Evolutionary conservation across 2,797 vertebrate genomes (phyloP).

Genomic region (Meda fulgida): DNA sequence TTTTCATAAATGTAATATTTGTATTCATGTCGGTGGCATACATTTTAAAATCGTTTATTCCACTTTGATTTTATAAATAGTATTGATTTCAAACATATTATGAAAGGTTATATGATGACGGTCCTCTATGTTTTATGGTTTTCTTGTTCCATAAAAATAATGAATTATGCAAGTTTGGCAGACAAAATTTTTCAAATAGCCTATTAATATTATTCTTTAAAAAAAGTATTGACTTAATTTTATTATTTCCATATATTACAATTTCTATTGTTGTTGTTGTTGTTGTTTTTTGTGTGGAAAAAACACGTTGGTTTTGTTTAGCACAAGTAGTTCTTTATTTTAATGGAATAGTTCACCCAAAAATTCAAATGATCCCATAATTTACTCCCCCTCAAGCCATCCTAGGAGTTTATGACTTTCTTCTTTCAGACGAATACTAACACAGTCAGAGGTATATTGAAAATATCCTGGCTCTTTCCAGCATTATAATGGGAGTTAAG

Average conservation of each 20-base stretch:
- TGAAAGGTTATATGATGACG: not conserved
- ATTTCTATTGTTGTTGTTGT: no score
- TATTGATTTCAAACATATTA: not conserved
- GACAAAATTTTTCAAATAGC: not conserved
- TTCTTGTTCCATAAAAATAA: not conserved
- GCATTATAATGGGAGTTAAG: no score
- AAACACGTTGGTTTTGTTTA: not conserved
- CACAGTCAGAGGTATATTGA: no score
- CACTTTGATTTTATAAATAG: not conserved
- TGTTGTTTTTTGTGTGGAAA: not conserved
- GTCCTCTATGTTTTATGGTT: not conserved
- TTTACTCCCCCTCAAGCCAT: no score
- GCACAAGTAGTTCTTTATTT: no score
- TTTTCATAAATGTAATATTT: not conserved
- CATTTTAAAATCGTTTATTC: not conserved
- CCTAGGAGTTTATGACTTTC: no score
- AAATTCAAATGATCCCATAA: no score
- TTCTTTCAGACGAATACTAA: no score
- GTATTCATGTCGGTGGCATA: not conserved
- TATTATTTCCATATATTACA: not conserved
- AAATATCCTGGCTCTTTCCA: no score
- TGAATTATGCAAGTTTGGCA: not conserved
- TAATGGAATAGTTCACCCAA: no score
- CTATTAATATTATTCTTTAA: not conserved
- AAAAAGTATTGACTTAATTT: not conserved